Conservation (phyloP, 2,113 vertebrate genomes). For the Falcunculus frontatus region DNA sequence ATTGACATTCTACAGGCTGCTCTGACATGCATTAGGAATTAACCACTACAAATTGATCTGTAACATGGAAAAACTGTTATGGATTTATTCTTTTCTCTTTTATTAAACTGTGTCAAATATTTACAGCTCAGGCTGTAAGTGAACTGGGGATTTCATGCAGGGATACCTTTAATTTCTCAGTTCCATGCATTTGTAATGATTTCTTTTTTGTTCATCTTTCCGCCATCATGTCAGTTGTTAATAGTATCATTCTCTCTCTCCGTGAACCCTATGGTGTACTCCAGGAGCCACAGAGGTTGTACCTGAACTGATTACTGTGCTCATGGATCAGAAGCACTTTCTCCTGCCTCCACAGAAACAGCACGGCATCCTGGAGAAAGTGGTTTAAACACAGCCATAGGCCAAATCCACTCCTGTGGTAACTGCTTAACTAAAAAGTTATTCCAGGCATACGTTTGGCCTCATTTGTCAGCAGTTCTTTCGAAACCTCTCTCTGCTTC, state of each 20-base stretch:
- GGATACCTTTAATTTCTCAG: background rate
- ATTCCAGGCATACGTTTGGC: background rate
- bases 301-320: background rate
- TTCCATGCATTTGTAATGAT: background rate
- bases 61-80: background rate
- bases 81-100: background rate
- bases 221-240: background rate
- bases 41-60: background rate
- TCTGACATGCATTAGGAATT: background rate
- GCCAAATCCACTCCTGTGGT: background rate
- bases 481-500: background rate
- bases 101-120: background rate
- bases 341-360: background rate
- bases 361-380: background rate
- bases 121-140: background rate
- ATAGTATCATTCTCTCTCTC: background rate
- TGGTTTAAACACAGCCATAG: background rate
- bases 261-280: background rate
- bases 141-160: background rate
- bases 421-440: background rate
- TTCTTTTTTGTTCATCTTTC: background rate
- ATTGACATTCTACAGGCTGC: background rate
- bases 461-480: background rate
- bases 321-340: background rate
- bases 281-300: background rate